phyloP scores from a whole-genome alignment of 1,140 invertebrate genomes.

The Caenorhabditis tropicalis region DNA sequence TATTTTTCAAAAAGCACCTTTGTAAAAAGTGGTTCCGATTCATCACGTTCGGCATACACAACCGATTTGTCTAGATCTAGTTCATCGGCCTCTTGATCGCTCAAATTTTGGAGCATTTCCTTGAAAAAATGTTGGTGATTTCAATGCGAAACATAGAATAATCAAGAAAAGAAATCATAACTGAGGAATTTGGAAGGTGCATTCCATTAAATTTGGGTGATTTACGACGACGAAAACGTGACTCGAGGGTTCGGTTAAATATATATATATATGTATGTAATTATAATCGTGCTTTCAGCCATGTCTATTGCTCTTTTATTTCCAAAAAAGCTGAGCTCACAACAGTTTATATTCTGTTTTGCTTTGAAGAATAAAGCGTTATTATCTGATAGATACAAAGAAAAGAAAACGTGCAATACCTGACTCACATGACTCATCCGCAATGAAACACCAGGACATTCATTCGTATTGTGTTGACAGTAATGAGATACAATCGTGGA shows the following conservation, averaged over 20 bases:
- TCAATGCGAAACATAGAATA: constrained; percentile 26
- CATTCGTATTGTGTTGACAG: constrained; percentile 67
- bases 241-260: not conserved
- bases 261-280: not conserved
- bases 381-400: not conserved
- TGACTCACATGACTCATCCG: constrained; percentile 51
- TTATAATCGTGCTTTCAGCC: constrained; percentile 14
- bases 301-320: not conserved
- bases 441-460: constrained; percentile 63
- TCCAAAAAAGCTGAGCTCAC: constrained; percentile 9
- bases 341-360: not conserved
- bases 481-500: constrained; percentile 65
- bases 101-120: constrained; percentile 39
- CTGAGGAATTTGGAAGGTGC: constrained; percentile 30
- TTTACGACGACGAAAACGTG: constrained; percentile 8
- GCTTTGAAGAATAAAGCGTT: not conserved
- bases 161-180: constrained; percentile 12
- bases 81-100: constrained; percentile 25
- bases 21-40: constrained; percentile 37
- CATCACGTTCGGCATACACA: constrained; percentile 32
- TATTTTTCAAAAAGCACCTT: not conserved
- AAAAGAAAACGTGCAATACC: constrained; percentile 38
- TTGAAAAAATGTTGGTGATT: not conserved
- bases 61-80: constrained; percentile 36
- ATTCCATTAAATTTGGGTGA: not conserved